Conservation (phyloP, 2,888 invertebrate genomes). For the Campoletis raptor region DNA sequence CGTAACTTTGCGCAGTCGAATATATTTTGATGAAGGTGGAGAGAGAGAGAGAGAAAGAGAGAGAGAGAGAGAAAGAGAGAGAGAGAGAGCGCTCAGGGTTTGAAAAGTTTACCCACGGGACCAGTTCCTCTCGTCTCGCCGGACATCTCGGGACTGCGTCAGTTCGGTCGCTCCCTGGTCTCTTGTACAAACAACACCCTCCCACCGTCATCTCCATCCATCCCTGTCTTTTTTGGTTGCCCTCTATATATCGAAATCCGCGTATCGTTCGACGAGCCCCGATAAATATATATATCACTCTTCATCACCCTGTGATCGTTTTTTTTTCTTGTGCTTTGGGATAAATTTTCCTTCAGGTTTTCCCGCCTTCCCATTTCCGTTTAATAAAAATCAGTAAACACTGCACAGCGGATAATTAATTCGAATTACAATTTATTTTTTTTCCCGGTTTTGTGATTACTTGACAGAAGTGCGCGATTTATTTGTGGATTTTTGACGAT, state of each 20-base stretch:
- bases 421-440: background rate
- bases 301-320: background rate
- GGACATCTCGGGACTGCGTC: conserved; percentile 70
- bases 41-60: conserved; percentile 53
- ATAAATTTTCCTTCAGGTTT: background rate
- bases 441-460: background rate
- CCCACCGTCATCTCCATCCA: conserved; percentile 23
- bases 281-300: background rate
- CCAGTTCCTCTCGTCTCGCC: conserved; percentile 71
- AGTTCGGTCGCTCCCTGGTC: conserved; percentile 49
- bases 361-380: background rate
- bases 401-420: background rate
- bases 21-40: conserved; percentile 64
- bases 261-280: background rate
- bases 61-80: conserved; percentile 59
- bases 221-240: conserved; percentile 9
- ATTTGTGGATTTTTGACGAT: background rate
- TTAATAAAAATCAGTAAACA: background rate
- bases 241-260: conserved; percentile 14
- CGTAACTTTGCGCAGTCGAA: conserved; percentile 58
- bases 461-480: conserved; percentile 29
- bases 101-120: conserved; percentile 58
- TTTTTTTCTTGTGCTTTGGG: background rate
- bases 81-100: conserved; percentile 61
- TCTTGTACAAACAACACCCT: conserved; percentile 39